Conservation (phyloP, 1,140 invertebrate species). For the Ylistrum balloti region DNA sequence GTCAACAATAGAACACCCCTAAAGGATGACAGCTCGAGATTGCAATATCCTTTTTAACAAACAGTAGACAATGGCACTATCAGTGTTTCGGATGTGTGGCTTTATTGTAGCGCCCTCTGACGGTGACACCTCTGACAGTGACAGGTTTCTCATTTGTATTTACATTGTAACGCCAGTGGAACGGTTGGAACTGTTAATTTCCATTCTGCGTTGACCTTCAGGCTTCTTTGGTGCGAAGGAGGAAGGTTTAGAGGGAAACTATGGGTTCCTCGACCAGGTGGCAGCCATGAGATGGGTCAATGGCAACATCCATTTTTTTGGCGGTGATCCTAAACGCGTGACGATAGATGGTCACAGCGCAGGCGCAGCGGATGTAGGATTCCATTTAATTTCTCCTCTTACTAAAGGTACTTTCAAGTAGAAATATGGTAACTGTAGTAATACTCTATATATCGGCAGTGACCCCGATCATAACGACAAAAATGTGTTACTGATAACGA, state of each 20-base stretch:
- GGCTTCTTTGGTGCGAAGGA: conserved; percentile 53
- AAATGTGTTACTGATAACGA: too few species aligned
- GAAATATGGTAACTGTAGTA: too few species aligned
- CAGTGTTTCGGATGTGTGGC: neutral
- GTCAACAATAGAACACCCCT: neutral
- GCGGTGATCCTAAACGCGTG: conserved; percentile 74
- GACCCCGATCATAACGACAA: too few species aligned
- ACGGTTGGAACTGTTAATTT: neutral
- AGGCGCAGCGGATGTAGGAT: conserved; percentile 55
- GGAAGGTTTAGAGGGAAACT: conserved; percentile 55
- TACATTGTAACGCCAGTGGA: neutral
- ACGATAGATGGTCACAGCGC: conserved; percentile 72
- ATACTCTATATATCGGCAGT: too few species aligned
- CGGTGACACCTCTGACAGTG: conserved; percentile 19
- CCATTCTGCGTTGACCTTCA: conserved; percentile 12
- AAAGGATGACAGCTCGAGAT: neutral
- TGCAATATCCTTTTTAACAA: neutral
- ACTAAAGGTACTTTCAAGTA: conserved; percentile 46
- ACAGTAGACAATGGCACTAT: neutral
- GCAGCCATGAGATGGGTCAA: conserved; percentile 84
- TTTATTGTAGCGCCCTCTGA: conserved; percentile 13
- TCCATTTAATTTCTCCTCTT: conserved; percentile 57
- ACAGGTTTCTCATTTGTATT: conserved; percentile 24
- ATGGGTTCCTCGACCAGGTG: conserved; percentile 57
- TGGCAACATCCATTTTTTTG: conserved; percentile 74